Base-by-base conservation (phyloP, 2,797 vertebrate species). In the Crocodylus rhombifer region DNA sequence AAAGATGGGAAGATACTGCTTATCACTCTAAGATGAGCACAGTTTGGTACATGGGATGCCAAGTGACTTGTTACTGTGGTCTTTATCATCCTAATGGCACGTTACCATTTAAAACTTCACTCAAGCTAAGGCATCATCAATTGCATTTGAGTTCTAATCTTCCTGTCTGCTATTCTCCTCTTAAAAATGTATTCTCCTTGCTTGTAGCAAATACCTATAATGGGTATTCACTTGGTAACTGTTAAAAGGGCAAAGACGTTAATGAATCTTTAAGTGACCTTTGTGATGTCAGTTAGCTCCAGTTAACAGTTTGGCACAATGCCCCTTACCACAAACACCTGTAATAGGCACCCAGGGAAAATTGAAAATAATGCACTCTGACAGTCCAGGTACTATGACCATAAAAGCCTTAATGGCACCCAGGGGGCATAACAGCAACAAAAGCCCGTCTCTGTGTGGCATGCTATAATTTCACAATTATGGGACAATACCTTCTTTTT, bases 301-400 rank as follows among this genome's bases (percentile, higher is more conserved):
- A n/a, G 74, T 79, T 90, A 81, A 77, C 51, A 71, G 82, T 30
- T 71, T 82, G 91, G 88, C 55, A n/a, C 82, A 33, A 61, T 57
- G 84, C 80, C 79, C 80, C 55, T 83, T 56, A 63, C 84, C 28
- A 61, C 30, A 57, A 36, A 81, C 55, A 56, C 83, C 87, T 58
- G 79, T 63, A 87, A 87, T 18, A 74, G 88, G 84, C 62, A 96
- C 80, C 64, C 26, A 67, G 55, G 55, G 65, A 77, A 56, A 74
- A 82, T 11, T 60, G 65, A 82, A 91, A 89, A 73, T 21, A 57
- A 56, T 55, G 51, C 33, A 63, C 88, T 62, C 69, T 20, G 79
- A 87, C 14, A 69, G 79, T 21, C 5, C 12, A 75, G 62, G 21
- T 36, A 64, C 14, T n/a, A 51, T 11, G 2, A 36, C 18, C 63